Base-by-base conservation (phyloP, 2,888 invertebrate species). In the Lasius platythorax region DNA sequence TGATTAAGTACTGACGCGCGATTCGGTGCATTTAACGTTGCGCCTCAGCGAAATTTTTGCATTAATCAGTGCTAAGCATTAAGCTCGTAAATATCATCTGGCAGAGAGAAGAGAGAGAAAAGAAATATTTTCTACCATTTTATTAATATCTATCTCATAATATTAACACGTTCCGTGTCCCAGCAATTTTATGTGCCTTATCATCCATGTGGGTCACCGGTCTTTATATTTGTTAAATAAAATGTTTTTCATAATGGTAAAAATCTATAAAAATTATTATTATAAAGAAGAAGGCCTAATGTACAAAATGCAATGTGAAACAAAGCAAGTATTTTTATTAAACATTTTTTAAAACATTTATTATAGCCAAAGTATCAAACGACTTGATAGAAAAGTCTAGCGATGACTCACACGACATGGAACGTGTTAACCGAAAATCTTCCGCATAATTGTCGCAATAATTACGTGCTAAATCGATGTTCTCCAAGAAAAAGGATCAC, bases 1-100 rank as follows among this genome's bases (percentile, higher is more conserved):
- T 61, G 72, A 79, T 79, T 79, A 79, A 79, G 70, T 58, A 70
- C 72, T 43, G 37, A 46, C 33, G 46, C 58, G 67, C 50, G 70
- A 70, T 40, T 70, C 78, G 53, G 40, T 30, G 72, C 23, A 33
- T 70, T 79, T 70, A 68, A 58, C 58, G 56, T 23, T 58, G 56
- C 43, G 43, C 40, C 40, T 40, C 68, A 18, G n/a, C 30, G 15
- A 56, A n/a, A 68, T 56, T 56, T 58, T 56, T n/a, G 30, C 40
- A 76, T 76, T 76, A 78, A 68, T 78, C 78, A 79, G 23, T 12
- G 28, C 43, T 30, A 15, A 40, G 46, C 11, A 72, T 79, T 33
- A 61, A 28, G 15, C 33, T 46, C 33, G 33, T 46, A 79, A 79
- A 79, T 58, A 72, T 58, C 43, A n/a, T 33, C 23, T 23, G 5